Evolutionary conservation across 2,113 vertebrate genomes (phyloP), one percentile per base, ranked within the genome.

Genomic region (Eidolon helvum): DNA sequence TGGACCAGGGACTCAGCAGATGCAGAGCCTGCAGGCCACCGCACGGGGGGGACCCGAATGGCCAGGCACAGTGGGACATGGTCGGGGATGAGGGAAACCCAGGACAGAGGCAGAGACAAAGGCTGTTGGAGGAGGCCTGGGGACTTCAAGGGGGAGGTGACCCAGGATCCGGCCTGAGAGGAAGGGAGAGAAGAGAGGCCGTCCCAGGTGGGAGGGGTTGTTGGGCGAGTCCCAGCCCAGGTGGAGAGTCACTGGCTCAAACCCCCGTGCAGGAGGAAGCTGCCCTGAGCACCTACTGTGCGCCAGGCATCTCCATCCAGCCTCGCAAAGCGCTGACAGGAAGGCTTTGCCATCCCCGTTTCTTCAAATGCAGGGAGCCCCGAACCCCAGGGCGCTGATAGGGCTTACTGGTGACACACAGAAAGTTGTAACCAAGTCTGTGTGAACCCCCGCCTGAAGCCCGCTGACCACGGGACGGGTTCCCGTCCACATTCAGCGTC

Each of bases 211-310:
- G 68, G 69, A 48, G 16, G 71, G 40, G 61, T 10, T 30, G 18
- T 12, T 6, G 9, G n/a, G 66, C 2, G 57, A 28, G 45, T 75
- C 5, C 24, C 45, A 22, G 55, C 2, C 1, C 14, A 21, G 79
- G 19, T 38, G 6, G 19, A 30, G 43, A 4, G 40, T 9, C 59
- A 11, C 24, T 10, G 0, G 1, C 71, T 68, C 33, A 1, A 0
- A 38, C 7, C 4, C 15, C 38, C 24, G 45, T 11, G 45, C 15
- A 7, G 68, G 68, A 26, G 21, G 50, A 38, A 16, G n/a, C n/a
- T 53, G 21, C 33, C 59, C 16, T 4, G 28, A 57, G 3, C 10
- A 8, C 77, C n/a, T 3, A 0, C 66, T 35, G 14, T 19, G 53
- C 4, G 24, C 66, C 50, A 5, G 45, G 28, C 0, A 0, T 68